Evolutionary conservation across 2,113 vertebrate species (phyloP), one percentile per base, ranked within the genome.

Genomic region (Malurus cyaneus): DNA sequence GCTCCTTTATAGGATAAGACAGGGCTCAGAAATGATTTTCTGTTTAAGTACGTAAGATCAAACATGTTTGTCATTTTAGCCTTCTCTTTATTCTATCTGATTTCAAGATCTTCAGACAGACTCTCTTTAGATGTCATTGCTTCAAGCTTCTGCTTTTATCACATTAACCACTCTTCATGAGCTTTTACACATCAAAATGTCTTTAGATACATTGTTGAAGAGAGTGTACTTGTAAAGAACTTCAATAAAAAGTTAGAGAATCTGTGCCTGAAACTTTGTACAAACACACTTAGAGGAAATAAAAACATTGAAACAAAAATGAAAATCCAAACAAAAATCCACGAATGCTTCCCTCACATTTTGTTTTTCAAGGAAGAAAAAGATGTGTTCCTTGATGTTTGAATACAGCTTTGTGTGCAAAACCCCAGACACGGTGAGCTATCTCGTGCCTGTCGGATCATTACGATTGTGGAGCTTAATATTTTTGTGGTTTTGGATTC

Each of bases 1-100:
- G 76, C 76, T 78, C 80, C 84, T 95, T 96, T 64, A 96, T 90
- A 76, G 90, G 76, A 92, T 90, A 56, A 92, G 95, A 96, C 94
- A 95, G 88, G 88, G 76, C 92, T 97, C 90, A 96, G 95, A 97
- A 95, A 96, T 95, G 2, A 49, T 88, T 94, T 89, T 74, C 84
- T 94, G 76, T 94, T 94, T 77, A 91, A 88, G 87, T 96, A 57
- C 14, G 1, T 79, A 91, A 93, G 81, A 94, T 86, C 86, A 91
- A 92, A 90, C 80, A 70, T 96, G 82, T 92, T 96, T 94, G 93
- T 89, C 86, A 83, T 89, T 93, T 96, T 96, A 92, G 91, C 60
- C 86, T 91, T 92, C 76, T 34, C 81, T 96, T 95, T 95, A 80
- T 92, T 94, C 85, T 88, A 71, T 95, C 39, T 72, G 87, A 92